Conservation (phyloP, 1,140 invertebrate genomes). For the Whitmania pigra region DNA sequence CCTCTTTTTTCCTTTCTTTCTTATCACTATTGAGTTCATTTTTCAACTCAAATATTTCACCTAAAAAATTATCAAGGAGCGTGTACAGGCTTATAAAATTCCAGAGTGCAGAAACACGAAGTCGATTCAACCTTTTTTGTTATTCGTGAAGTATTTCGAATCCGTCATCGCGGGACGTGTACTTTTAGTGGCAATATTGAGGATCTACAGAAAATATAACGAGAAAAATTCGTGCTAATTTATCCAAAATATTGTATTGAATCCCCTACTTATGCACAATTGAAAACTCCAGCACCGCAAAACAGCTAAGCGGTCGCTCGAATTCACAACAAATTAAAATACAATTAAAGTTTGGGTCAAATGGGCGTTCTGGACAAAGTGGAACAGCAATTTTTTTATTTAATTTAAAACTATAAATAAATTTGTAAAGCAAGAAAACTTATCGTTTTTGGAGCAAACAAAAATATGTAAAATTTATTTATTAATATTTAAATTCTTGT, state of each 20-base stretch:
- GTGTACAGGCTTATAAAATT: neutral
- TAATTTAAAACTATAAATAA: no score
- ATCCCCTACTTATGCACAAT: no score
- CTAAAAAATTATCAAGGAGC: slow-evolving; percentile 27
- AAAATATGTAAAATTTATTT: no score
- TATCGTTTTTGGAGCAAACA: no score
- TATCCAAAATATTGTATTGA: neutral
- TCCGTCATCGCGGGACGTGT: slow-evolving; percentile 69
- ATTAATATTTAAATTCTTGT: no score
- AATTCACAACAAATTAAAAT: no score
- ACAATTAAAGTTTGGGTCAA: no score
- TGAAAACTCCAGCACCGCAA: no score
- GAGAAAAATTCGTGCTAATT: neutral
- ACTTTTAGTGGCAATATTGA: neutral
- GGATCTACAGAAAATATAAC: neutral
- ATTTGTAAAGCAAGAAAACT: no score
- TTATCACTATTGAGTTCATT: slow-evolving; percentile 98
- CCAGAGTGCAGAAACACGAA: neutral
- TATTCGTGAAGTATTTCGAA: slow-evolving; percentile 99
- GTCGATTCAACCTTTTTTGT: slow-evolving; percentile 71
- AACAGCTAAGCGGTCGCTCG: no score
- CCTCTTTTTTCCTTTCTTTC: slow-evolving; percentile 98
- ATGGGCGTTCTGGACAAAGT: no score
- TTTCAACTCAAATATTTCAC: slow-evolving; percentile 62
- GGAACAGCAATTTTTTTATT: no score